phyloP scores from a whole-genome alignment of 2,797 vertebrate species.

The Clarias fuscus region DNA sequence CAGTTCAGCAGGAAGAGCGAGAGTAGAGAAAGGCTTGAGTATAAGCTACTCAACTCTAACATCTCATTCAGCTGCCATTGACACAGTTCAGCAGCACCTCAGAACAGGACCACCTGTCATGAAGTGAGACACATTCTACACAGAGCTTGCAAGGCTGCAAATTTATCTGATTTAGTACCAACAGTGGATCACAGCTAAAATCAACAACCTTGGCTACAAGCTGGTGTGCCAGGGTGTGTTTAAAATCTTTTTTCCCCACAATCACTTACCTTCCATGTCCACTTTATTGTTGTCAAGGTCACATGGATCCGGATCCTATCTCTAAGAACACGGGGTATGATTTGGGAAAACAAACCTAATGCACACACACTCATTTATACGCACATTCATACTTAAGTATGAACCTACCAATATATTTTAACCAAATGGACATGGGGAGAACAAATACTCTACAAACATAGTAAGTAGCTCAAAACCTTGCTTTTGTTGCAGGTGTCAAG shows the following conservation, averaged over 20 bases:
- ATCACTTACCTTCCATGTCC: background rate
- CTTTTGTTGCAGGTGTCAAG: background rate
- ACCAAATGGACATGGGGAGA: background rate
- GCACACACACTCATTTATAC: background rate
- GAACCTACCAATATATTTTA: background rate
- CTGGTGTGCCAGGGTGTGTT: background rate
- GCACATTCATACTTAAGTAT: background rate
- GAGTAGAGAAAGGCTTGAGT: constrained; percentile 14
- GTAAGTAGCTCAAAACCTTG: background rate
- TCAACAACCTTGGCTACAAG: background rate
- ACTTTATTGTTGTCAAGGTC: background rate
- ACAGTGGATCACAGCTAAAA: background rate
- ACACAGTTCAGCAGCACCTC: constrained; percentile 13
- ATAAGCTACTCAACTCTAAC: constrained; percentile 40
- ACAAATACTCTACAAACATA: background rate
- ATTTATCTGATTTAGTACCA: background rate
- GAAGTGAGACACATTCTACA: background rate
- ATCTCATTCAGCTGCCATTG: constrained; percentile 22
- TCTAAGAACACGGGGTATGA: background rate
- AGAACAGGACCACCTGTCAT: background rate
- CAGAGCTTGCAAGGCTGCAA: background rate
- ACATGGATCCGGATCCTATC: background rate
- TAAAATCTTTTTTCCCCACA: background rate
- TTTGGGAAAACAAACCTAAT: background rate
- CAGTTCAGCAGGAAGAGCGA: background rate